Percentiles rank a stretch among this genome's conserved stretches.
phyloP scores from a whole-genome alignment of 1,140 invertebrate species.

The Drosophila seguyi region DNA sequence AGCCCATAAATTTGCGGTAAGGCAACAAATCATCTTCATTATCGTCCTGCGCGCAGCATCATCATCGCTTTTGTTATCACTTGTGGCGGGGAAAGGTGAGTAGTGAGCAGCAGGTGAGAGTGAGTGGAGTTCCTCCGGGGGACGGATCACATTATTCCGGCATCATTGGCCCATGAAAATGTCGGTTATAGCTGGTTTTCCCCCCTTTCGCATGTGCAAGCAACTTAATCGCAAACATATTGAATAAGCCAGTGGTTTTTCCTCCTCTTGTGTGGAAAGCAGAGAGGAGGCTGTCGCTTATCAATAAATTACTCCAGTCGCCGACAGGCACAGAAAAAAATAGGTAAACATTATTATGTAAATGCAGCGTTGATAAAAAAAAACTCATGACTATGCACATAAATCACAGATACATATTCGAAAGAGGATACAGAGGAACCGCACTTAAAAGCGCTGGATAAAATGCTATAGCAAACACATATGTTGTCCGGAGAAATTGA shows the following conservation, averaged over 20 bases:
- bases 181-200: conserved; percentile 28
- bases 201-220: conserved; percentile 29
- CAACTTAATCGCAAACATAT: conserved; percentile 73
- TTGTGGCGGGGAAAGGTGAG: neutral
- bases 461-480: conserved; percentile 14
- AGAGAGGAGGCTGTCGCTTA: conserved; percentile 44
- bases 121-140: neutral
- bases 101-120: conserved; percentile 10
- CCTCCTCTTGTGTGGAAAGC: neutral
- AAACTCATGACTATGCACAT: conserved; percentile 56
- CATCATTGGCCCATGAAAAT: conserved; percentile 77
- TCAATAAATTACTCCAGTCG: conserved; percentile 71
- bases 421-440: neutral
- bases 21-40: conserved; percentile 70
- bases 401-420: conserved; percentile 45
- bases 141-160: conserved; percentile 56
- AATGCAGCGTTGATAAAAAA: conserved; percentile 69
- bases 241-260: conserved; percentile 42
- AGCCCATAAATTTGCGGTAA: conserved; percentile 65
- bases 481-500: neutral
- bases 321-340: conserved; percentile 26
- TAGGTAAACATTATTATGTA: conserved; percentile 69
- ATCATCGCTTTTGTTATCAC: conserved; percentile 16
- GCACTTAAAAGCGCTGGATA: conserved; percentile 3
- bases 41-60: conserved; percentile 24